A percentile compares a stretch with the other conserved stretches of the same genome.
Conservation (phyloP, 2,797 vertebrate species). For the Syngnathus acus region DNA sequence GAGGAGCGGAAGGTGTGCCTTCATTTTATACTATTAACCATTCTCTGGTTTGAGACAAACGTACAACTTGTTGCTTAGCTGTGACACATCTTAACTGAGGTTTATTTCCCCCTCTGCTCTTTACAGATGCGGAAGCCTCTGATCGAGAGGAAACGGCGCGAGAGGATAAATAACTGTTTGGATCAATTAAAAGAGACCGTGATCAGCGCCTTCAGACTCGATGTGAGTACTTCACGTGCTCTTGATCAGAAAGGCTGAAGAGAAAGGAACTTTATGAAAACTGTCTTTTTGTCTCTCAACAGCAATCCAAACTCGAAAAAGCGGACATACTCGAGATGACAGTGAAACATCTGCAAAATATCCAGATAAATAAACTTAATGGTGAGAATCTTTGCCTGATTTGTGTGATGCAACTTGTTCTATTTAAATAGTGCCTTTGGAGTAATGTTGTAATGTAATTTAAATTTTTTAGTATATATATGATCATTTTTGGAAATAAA, state of each 20-base stretch:
- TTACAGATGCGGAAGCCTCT: conserved; percentile 81
- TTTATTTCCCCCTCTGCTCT: conserved; percentile 9
- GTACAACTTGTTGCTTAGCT: background rate
- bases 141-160: conserved; percentile 83
- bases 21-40: background rate
- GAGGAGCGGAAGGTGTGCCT: conserved; percentile 83
- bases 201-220: conserved; percentile 78
- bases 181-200: conserved; percentile 85
- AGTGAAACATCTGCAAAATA: conserved; percentile 84
- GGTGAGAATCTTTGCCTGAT: conserved; percentile 60
- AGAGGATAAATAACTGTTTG: conserved; percentile 84
- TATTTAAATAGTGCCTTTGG: background rate
- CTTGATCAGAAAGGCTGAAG: background rate
- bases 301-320: conserved; percentile 89
- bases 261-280: background rate
- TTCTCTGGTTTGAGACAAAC: background rate
- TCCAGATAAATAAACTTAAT: conserved; percentile 71
- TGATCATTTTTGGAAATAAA: background rate
- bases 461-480: too few species aligned
- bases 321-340: conserved; percentile 90
- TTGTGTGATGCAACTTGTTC: background rate
- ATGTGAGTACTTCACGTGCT: conserved; percentile 69
- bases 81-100: background rate
- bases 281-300: conserved; percentile 23
- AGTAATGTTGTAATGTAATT: background rate